A percentile compares a stretch with the other conserved stretches of the same genome.
phyloP scores from a whole-genome alignment of 30 jellyfish, hydroid and myxozoan genomes.

The Hydra vulgaris region DNA sequence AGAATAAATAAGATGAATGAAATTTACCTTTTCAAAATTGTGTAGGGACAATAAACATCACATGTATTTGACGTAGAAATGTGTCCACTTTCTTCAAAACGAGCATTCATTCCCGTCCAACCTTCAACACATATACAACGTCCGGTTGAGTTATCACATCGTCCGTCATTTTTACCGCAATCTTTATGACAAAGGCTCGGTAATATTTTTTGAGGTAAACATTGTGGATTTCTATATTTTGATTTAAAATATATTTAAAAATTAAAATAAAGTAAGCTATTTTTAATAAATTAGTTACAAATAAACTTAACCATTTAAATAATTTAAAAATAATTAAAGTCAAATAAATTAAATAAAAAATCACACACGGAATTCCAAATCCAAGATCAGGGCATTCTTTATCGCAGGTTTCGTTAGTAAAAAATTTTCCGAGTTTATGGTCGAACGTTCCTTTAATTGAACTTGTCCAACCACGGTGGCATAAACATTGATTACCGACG shows the following conservation, averaged over 20 bases:
- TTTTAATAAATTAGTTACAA: background rate
- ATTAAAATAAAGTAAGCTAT: no score
- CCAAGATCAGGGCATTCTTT: background rate
- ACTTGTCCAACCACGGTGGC: background rate
- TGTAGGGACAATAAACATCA: background rate
- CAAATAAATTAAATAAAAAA: background rate
- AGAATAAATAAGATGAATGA: no score
- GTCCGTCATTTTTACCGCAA: background rate
- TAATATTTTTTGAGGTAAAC: background rate
- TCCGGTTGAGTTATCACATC: background rate
- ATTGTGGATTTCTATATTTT: background rate
- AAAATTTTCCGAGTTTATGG: background rate
- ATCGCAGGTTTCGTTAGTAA: background rate
- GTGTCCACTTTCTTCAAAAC: background rate
- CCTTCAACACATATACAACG: background rate
- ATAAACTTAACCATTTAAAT: no score
- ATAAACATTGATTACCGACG: background rate
- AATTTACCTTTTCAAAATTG: background rate
- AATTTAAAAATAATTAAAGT: background rate
- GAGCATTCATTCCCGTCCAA: background rate
- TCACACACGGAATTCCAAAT: background rate
- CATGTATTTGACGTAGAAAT: background rate
- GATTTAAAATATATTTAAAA: no score
- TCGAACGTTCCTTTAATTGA: background rate
- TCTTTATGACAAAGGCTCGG: background rate